Conservation (phyloP, 2,888 invertebrate species). For the Parapristionchus giblindavisi region DNA sequence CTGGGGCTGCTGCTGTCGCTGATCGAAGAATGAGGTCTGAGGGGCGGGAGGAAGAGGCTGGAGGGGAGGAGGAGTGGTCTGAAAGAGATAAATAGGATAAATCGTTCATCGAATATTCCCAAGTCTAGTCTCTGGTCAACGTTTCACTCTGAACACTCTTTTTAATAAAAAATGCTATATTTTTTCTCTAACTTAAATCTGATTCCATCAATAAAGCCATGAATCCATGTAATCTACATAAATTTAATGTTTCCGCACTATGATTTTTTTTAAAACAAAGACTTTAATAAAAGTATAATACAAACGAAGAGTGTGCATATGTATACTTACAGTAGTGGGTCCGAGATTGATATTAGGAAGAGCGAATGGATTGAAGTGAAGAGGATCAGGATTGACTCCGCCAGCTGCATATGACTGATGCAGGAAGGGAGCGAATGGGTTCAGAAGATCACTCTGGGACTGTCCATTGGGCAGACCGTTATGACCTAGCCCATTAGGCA, state of each 20-base stretch:
- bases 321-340: constrained; percentile 17
- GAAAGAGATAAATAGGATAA: neutral
- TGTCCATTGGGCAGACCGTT: neutral
- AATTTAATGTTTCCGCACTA: no score
- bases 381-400: constrained; percentile 27
- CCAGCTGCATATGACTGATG: constrained; percentile 43
- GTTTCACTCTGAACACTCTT: no score
- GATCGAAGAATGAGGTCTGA: constrained; percentile 25
- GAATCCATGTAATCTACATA: no score
- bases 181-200: no score
- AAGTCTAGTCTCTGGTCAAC: no score
- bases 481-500: no score
- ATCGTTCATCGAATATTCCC: neutral
- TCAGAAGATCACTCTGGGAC: constrained; percentile 46
- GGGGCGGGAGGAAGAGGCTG: constrained; percentile 25
- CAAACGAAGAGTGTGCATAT: no score
- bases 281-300: no score
- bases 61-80: constrained; percentile 34
- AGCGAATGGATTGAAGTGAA: constrained; percentile 35
- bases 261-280: no score
- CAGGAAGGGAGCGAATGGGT: constrained; percentile 67
- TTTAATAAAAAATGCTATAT: no score
- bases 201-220: no score
- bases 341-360: constrained; percentile 27
- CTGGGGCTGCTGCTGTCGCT: constrained; percentile 5